Conservation (phyloP, 2,797 vertebrate species). For the Toxotes lorentzi region DNA sequence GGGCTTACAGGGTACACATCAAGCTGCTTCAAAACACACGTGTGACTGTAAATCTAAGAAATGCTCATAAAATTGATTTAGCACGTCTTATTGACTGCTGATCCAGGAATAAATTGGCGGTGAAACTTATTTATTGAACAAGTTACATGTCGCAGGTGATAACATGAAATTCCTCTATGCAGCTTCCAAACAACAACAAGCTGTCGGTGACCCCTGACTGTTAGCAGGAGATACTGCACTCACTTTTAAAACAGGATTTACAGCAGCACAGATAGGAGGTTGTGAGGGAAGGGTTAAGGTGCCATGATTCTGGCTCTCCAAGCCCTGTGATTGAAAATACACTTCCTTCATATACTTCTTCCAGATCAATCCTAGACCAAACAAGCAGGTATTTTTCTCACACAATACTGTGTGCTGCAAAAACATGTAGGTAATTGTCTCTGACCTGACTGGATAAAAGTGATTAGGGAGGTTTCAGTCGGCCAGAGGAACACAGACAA, state of each 20-base stretch:
- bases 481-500: constrained; percentile 17
- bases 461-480: constrained; percentile 1
- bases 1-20: constrained; percentile 4
- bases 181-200: constrained; percentile 7
- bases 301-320: neutral
- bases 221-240: constrained; percentile 17
- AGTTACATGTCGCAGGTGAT: constrained; percentile 24
- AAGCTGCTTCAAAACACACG: constrained; percentile 6
- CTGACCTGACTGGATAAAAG: neutral
- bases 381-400: neutral
- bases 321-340: neutral
- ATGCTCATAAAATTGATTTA: constrained; percentile 39
- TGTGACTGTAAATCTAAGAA: constrained; percentile 30
- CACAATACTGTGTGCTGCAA: neutral
- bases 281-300: neutral
- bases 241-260: constrained; percentile 2
- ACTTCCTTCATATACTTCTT: neutral
- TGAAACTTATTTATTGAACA: constrained; percentile 32
- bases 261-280: neutral
- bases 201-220: constrained; percentile 36
- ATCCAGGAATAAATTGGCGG: constrained; percentile 25
- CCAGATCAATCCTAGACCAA: neutral
- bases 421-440: neutral
- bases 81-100: constrained; percentile 5
- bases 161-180: neutral